Base-by-base conservation (phyloP, 2,888 invertebrate species). In the Lutraria lutraria region DNA sequence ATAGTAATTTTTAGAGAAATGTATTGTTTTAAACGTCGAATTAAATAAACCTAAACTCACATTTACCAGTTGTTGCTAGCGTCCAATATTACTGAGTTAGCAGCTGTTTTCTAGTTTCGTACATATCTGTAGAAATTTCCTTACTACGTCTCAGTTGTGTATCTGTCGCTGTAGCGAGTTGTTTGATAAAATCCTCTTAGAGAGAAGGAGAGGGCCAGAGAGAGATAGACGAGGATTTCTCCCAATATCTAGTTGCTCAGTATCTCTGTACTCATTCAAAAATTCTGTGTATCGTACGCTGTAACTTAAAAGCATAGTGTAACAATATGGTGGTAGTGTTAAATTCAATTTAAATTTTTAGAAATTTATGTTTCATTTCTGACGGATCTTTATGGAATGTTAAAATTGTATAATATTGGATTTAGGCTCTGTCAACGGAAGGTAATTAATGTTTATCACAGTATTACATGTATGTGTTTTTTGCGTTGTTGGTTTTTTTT, bases 191-290 rank as follows among this genome's bases (percentile, higher is more conserved):
- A 76, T 34, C 34, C 34, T 56, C 56, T 56, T 3, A 56, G 56
- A 56, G 31, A 15, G 31, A 16, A 1, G 31, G 31, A 31, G 76
- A 34, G 76, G 12, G 31, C 29, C 34, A 16, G 4, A 76, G 31
- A 31, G 76, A 34, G 76, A 56, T 16, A 76, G 76, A 76, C 31
- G 63, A 13, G 63, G n/a, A 25, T 68, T 68, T 68, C 63, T 68
- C 21, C 25, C 63, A 25, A 68, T 68, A 68, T n/a, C 56, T 56
- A 25, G 63, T 68, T 68, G 63, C 63, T 68, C 25, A 25, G 25
- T 68, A 25, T n/a, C 25, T 68, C 63, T 25, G 63, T 25, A 25
- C 25, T 25, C 25, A 68, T n/a, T 68, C 63, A 25, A 68, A n/a
- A 43, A 25, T 25, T 68, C 12, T 68, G 63, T 68, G 63, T 68